Base-by-base conservation (phyloP, 2,797 vertebrate genomes). In the Tolypeutes matacus region DNA sequence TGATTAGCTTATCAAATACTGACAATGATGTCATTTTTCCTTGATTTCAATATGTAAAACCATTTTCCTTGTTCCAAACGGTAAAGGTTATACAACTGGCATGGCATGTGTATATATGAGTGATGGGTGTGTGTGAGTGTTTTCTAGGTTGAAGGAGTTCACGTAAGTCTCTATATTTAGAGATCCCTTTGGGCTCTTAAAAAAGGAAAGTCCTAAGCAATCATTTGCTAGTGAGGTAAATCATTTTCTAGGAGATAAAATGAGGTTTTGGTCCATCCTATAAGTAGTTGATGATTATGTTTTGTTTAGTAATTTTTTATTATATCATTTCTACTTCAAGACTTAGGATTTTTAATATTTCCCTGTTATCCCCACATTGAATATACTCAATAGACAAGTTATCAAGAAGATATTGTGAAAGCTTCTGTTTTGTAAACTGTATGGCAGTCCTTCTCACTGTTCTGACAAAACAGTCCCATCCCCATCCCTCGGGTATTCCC, bases 91-190 rank as follows among this genome's bases (percentile, higher is more conserved):
- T 87, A 65, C 29, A 75, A 69, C 27, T 81, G 46, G 12, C 29
- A 49, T 65, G 13, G 77, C 5, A 64, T 84, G 5, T 76, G 7
- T 56, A 31, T 83, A 46, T 42, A 1, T 53, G 14, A 65, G 9
- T 69, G 0, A 13, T 27, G 27, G 78, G 46, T 18, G 3, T 82
- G 42, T 34, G 15, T 23, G 14, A 77, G 29, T 87, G 49, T 77
- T 34, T 95, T 92, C 65, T 60, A 78, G 58, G 25, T 64, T 87
- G 70, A 96, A 85, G n/a, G 70, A 81, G 12, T 82, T 89, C 49
- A 34, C 34, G 0, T 65, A 82, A 49, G 6, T 62, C 5, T 70
- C 23, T 89, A 42, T 69, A 75, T 73, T 90, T 93, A 92, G 25
- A 67, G 4, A 80, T 69, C 75, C 29, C 21, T 17, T 20, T 69